Base-by-base conservation (phyloP, 2,113 vertebrate genomes). In the Microtus pennsylvanicus region DNA sequence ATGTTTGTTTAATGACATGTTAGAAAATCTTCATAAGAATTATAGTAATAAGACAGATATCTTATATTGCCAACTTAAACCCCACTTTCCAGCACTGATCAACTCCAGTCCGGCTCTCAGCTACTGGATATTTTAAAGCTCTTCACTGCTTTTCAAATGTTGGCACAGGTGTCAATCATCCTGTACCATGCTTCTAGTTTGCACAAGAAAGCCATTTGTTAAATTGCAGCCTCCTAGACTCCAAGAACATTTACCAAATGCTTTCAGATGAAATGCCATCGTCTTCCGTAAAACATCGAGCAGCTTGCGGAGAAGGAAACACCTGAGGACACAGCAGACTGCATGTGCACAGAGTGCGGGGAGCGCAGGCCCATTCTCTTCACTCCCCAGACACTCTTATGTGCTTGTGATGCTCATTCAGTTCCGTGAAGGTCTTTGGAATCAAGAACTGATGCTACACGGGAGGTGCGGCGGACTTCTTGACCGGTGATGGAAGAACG, bases 1-100 rank as follows among this genome's bases (percentile, higher is more conserved):
- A 75, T 87, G 96, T 94, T 97, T 94, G 96, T 96, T 93, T 97
- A 98, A 98, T 97, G 97, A 97, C 91, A 83, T 83, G 91, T 98
- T 97, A 96, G 91, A 97, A 98, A 95, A 67, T 96, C 89, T 91
- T 89, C 90, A 83, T 97, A 97, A 98, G 94, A 93, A 50, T 75
- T 94, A 42, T 96, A 97, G 95, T 94, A 95, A 94, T 97, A 87
- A 88, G 69, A 91, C n/a, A 96, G 75, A 93, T 94, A 58, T 96
- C 97, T 97, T 91, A 50, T 95, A 96, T 89, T 97, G 93, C 88
- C 90, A 96, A 96, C 76, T 83, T 94, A 97, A 96, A 96, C 83
- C 87, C 91, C 94, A 96, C 33, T 95, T 89, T 95, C 87, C 63
- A 96, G 96, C 28, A 33, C 85, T 96, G 94, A 96, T 95, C 97